Evolutionary conservation across 1,140 invertebrate species (phyloP), one percentile per base, ranked within the genome.

Genomic region (Drosophila pseudoananassae): DNA sequence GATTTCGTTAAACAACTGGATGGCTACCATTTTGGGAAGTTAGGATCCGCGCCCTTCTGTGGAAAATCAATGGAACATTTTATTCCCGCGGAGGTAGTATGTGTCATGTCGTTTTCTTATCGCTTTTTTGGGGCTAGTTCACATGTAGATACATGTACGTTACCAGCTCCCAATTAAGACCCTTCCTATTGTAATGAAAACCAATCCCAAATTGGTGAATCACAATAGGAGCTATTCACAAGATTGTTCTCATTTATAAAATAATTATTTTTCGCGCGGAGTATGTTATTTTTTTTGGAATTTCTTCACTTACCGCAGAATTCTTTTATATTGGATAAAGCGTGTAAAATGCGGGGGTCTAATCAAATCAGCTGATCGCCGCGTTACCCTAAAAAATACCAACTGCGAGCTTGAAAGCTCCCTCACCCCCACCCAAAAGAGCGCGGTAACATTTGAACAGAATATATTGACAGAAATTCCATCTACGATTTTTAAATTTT

Each of bases 1-100:
- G n/a, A 92, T 81, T 74, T 92, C 91, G 29, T 90, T 78, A 20
- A 91, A 90, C 29, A 92, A 54, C 20, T 90, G 91, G 47, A 90
- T 89, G 25, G 75, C 81, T 36, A 91, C 75, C 91, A 92, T 92
- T 52, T 68, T 82, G 38, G 10, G 40, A 12, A n/a, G 12, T 60
- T 25, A 4, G 20, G 29, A n/a, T 52, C 47, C 14, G 59, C 38
- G 17, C 46, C 31, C 38, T 76, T 53, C 60, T 65, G 56, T 50
- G 76, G 57, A 88, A 88, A 88, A 88, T 88, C 83, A 89, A 88
- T 88, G 65, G 46, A 71, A 81, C 53, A 36, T 47, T 64, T 49
- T 47, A 29, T 33, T 43, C 17, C 25, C 10, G 14, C n/a, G 2
- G 14, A 36, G 12, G 56, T 20, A 87, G 56, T 27, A 87, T 85